A percentile compares a stretch with the other conserved stretches of the same genome.
Conservation (phyloP, 2,888 invertebrate species). For the Caradrina clavipalpis region DNA sequence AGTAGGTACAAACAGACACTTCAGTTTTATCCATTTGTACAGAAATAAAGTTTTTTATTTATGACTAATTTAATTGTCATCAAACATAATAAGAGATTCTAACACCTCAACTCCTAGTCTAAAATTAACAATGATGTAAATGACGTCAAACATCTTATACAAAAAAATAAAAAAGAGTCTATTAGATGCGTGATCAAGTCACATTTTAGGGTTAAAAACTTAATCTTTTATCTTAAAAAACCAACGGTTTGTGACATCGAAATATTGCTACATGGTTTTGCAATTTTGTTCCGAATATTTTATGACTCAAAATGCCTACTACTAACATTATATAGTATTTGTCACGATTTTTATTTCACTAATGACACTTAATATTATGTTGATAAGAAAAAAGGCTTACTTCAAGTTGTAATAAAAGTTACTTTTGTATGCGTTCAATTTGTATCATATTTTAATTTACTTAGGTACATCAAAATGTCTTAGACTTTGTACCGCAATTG, state of each 20-base stretch:
- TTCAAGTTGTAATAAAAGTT: too few relatives aligned
- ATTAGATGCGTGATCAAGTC: constrained; percentile 50
- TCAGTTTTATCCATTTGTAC: too few relatives aligned
- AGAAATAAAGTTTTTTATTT: too few relatives aligned
- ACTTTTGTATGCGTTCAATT: constrained; percentile 2
- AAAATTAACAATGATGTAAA: constrained; percentile 46
- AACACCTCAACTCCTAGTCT: constrained; percentile 31
- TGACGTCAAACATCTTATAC: constrained; percentile 48
- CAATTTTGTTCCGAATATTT: constrained; percentile 72
- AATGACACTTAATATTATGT: constrained; percentile 30
- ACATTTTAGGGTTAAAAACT: constrained; percentile 64
- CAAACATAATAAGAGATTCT: too few relatives aligned
- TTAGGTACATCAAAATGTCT: neutral
- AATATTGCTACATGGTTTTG: constrained; percentile 79
- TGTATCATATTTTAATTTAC: neutral
- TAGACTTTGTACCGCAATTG: neutral
- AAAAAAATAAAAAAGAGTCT: constrained; percentile 48
- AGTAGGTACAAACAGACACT: too few relatives aligned
- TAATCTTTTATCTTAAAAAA: constrained; percentile 63
- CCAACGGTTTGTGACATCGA: constrained; percentile 70
- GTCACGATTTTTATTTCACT: constrained; percentile 40
- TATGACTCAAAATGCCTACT: constrained; percentile 54
- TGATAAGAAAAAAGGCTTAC: neutral
- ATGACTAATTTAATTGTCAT: too few relatives aligned
- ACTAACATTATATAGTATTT: constrained; percentile 29